phyloP scores from a whole-genome alignment of 2,113 vertebrate genomes.

The Saccopteryx bilineata region DNA sequence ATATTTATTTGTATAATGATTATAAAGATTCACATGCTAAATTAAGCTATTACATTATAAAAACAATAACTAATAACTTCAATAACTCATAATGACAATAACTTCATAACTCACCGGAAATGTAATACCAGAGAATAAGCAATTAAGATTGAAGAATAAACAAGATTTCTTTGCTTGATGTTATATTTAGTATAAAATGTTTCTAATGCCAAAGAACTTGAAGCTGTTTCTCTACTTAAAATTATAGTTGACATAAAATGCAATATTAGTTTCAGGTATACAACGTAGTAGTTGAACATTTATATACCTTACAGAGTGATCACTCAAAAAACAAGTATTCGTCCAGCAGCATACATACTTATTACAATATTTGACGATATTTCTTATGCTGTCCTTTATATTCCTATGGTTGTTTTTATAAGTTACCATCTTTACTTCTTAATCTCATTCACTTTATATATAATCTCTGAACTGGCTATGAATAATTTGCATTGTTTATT shows the following conservation, averaged over 20 bases:
- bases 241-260: too few relatives aligned
- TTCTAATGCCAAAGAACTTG: neutral
- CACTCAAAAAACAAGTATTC: neutral
- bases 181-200: neutral
- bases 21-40: neutral
- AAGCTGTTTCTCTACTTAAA: fast-evolving
- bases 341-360: neutral
- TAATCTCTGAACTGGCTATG: neutral
- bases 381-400: neutral
- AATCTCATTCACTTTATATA: neutral
- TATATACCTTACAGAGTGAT: neutral
- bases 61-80: neutral
- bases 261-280: neutral
- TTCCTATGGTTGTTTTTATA: neutral
- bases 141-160: neutral
- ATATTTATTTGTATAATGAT: constrained; percentile 23
- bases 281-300: too few relatives aligned
- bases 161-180: neutral
- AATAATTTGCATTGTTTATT: neutral
- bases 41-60: neutral
- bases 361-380: neutral
- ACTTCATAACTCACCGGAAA: neutral
- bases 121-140: neutral
- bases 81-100: neutral
- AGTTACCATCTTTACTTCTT: neutral